A percentile compares a stretch with the other conserved stretches of the same genome.
Evolutionary conservation across 2,113 vertebrate genomes (phyloP).

Genomic region (Microcebus ravelobensis): DNA sequence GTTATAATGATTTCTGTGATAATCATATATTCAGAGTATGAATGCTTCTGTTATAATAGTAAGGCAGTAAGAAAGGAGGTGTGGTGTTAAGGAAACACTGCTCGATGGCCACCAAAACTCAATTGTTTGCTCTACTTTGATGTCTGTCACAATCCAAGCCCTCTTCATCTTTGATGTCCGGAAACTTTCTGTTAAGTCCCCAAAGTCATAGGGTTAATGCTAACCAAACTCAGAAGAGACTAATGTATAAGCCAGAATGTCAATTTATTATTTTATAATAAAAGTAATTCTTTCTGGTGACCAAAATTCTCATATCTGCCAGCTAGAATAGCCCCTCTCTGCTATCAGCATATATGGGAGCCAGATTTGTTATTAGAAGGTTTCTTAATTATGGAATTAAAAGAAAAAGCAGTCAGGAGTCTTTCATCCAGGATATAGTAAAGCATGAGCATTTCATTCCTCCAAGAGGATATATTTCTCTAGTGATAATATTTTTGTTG

Average conservation of each 20-base stretch:
- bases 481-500: slow-evolving; percentile 24
- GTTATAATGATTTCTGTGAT: slow-evolving; percentile 7
- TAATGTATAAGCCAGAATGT: neutral
- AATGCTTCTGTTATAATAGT: slow-evolving; percentile 38
- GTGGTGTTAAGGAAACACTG: neutral
- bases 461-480: neutral
- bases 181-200: neutral
- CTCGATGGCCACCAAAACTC: neutral
- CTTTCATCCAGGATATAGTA: neutral
- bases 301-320: slow-evolving; percentile 15
- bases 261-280: slow-evolving; percentile 36
- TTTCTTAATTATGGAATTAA: slow-evolving; percentile 48
- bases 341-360: neutral
- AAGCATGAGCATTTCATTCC: slow-evolving; percentile 37
- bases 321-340: neutral
- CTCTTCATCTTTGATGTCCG: neutral
- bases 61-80: neutral
- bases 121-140: neutral
- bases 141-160: neutral
- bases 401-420: neutral
- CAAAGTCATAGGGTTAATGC: slow-evolving; percentile 39
- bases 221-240: slow-evolving; percentile 21
- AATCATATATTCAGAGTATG: slow-evolving; percentile 25
- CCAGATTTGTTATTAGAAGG: neutral
- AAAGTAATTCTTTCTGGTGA: slow-evolving; percentile 30